These are phyloP conservation scores for Dorcus hopei DNA, from an alignment of 2,888 invertebrate species.

Conservation along the genomic window DNA sequence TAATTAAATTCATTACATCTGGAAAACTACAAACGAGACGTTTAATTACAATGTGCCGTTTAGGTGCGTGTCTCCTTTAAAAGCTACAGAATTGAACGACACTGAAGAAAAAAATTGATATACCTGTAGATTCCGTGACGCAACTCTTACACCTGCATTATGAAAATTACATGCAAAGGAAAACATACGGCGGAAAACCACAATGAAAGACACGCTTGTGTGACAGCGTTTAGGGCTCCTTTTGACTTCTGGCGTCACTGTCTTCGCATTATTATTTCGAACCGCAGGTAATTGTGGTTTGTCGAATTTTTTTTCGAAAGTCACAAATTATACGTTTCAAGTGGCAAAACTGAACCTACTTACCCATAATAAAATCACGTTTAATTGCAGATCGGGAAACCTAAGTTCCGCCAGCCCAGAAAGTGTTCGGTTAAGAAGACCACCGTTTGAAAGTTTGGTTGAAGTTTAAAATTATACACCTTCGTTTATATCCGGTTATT, in stretches of 20 bases:
- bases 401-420: no score
- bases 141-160: not conserved
- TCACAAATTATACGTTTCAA: not conserved
- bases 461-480: no score
- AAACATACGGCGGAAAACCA: not conserved
- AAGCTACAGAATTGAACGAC: conserved; percentile 29
- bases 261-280: conserved; percentile 12
- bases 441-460: no score
- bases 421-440: no score
- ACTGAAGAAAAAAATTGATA: conserved; percentile 24
- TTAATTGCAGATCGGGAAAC: no score
- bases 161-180: not conserved
- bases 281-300: conserved; percentile 10
- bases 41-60: not conserved
- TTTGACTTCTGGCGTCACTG: conserved; percentile 3
- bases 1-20: not conserved
- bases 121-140: conserved; percentile 30
- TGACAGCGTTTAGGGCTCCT: not conserved
- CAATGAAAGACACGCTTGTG: not conserved
- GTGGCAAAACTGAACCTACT: no score
- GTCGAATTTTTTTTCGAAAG: not conserved
- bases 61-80: conserved; percentile 7
- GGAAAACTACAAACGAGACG: not conserved
- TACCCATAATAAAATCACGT: no score
- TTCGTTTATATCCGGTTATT: not conserved